Base-by-base conservation (phyloP, 1,140 invertebrate species). In the Streblospio benedicti region DNA sequence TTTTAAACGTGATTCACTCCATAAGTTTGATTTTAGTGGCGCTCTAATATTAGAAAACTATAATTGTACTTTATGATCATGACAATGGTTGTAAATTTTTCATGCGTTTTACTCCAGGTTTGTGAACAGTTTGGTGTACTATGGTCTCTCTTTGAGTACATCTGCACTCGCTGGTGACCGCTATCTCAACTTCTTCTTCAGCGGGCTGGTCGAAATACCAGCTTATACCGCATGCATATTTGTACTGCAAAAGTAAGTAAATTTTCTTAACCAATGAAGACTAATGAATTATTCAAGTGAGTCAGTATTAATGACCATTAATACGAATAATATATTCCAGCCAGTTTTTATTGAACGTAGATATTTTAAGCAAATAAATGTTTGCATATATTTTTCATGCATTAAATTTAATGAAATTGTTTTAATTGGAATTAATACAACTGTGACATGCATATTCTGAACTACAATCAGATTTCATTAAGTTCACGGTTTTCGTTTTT, bases 131-230 rank as follows among this genome's bases (percentile, higher is more conserved):
- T 41, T 76, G 31, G 66, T 69, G 27, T 76, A 76, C 57, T 73
- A 72, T 61, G 75, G 74, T 5, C 68, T 75, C n/a, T 59, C 69
- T 23, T 70, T 75, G 45, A 64, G 62, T 50, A 72, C 67, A n/a
- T 67, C 71, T 2, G 54, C 59, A 0, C 59, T 76, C 30, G 65
- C 70, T 52, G 75, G 75, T 1, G 63, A 76, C 58, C 65, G 65
- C 45, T 76, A 69, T 54, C 43, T 76, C 12, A 76, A 76, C 57
- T 62, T 73, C 1, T 73, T 72, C 28, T 63, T 75, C 4, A 73
- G 69, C 60, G 74, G 71, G n/a, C 41, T 66, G 2, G 71, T 72
- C 4, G 75, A 76, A 53, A 66, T 75, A 4, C 71, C 72, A 9
- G 74, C 74, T 12, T 69, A 68, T 35, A 61, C 73, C 5, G 60